Evolutionary conservation across 2,113 vertebrate species (phyloP), one percentile per base, ranked within the genome.

Genomic region (Bambusicola thoracicus): DNA sequence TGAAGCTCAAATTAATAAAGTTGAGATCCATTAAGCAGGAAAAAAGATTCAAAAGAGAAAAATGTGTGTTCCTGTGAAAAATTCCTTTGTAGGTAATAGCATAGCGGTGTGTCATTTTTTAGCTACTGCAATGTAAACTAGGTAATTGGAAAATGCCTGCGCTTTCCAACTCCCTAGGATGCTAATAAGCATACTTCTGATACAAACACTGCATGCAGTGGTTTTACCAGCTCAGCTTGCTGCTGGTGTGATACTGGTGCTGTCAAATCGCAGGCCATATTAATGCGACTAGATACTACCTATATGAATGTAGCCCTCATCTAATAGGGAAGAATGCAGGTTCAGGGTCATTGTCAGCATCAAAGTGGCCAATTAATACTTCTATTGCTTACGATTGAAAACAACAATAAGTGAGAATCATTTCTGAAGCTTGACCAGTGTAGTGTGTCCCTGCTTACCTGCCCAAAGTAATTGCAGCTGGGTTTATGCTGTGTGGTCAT

Each of bases 301-400:
- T 98, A 96, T 97, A 95, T 96, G 95, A 97, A 98, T 98, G 98
- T 98, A 97, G 97, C 96, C 97, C 94, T 98, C 96, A 96, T 98
- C 96, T 85, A 95, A 98, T 98, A 98, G 94, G 96, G 91, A 87
- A 81, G 80, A 93, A 93, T 96, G 77, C 20, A 59, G 96, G 97
- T 93, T 96, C 96, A 97, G 98, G 97, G 98, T 97, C 95, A 90
- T 89, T 96, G 97, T 97, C 85, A 94, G 27, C 93, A 94, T 90
- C 96, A 95, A 97, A 98, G 97, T 97, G 93, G 94, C 93, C 94
- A 95, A 97, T 97, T 96, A 97, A 94, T 96, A 96, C 96, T 98
- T 98, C 98, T 97, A 96, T 98, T 97, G 97, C 91, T 67, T 87
- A 95, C 98, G 98, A 98, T 97, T 97, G 97, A 97, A 98, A 98